Base-by-base conservation (phyloP, 1,140 invertebrate genomes). In the Caenorhabditis brenneri region DNA sequence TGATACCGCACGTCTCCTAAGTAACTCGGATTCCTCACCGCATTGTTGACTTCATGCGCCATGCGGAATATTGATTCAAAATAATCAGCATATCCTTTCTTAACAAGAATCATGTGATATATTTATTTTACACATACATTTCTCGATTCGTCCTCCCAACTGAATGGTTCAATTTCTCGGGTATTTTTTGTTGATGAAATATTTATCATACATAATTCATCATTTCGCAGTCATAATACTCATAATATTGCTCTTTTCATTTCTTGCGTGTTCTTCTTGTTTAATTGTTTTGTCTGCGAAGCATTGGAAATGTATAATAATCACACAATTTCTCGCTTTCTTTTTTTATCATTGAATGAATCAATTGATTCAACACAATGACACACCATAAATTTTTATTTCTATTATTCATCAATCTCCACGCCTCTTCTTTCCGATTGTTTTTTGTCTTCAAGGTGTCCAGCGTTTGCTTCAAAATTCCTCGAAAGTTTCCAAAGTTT, bases 1-100 rank as follows among this genome's bases (percentile, higher is more conserved):
- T 7, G 84, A 85, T 55, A 74, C 79, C 6, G 80, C 80, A n/a
- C 84, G 84, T 36, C 48, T 85, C 2, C 55, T 85, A 31, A 42
- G 36, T 9, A 46, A 24, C n/a, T 65, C 58, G n/a, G 65, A 74
- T 74, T 74, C 65, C 9, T 74, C 65, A 2, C 65, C 65, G n/a
- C 65, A 74, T 74, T 74, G 65, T 15, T 74, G 22, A 69, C 1
- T 24, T 3, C 48, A 0, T n/a, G n/a, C n/a, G n/a, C 6, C 49
- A 51, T n/a, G 9, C 10, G 7, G 22, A 15, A 2, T 12, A 27
- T 24, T 4, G 7, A 27, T 19, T 19, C 15, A 7, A 55, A 16
- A 29, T 55, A 7, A 65, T 65, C 16, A 3, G 19, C 29, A 65
- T 33, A 65, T 65, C 58, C 10, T 33, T 65, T 36, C n/a, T 16